Base-by-base conservation (phyloP, 2,113 vertebrate species). In the Neodontobutis hainanensis region DNA sequence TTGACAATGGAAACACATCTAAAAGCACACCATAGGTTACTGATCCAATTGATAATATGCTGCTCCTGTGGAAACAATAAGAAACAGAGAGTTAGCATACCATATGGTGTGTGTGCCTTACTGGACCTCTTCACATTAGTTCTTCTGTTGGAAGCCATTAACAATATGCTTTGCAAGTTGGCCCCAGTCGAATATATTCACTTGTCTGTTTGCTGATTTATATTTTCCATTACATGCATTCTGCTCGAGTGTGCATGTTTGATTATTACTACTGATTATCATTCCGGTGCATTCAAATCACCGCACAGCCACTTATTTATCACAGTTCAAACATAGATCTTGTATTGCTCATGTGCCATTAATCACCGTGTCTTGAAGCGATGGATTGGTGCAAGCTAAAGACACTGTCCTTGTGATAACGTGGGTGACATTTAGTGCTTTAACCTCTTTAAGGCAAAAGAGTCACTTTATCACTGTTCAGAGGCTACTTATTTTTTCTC, bases 251-350 rank as follows among this genome's bases (percentile, higher is more conserved):
- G 46, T 45, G 61, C 53, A 8, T 52, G 34, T 61, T 62, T 59
- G 68, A 73, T 75, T 78, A 70, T 61, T 27, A 32, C 46, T 60
- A n/a, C 34, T 44, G 27, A 68, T 61, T 44, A 45, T 68, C 40
- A n/a, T 46, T 67, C 36, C 35, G 32, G 0, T 45, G 38, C 35
- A 4, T 43, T 43, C 38, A 43, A 5, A 16, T 16, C n/a, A 11
- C 11, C 38, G 15, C 36, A 40, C 11, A 12, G 5, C n/a, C 34
- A 40, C 51, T 59, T 57, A 52, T 62, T 36, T 46, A 47, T 70
- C 46, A 61, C 56, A 68, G 16, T 46, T 68, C 47, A 64, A 58
- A 59, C 16, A 38, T 15, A 45, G 19, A 61, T 43, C 36, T 48
- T 42, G 12, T 32, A 32, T 27, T 12, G 32, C 57, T 9, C 11